These are phyloP conservation scores for Macroramphosus scolopax DNA, from an alignment of 2,797 vertebrate genomes.

Conservation along the genomic window DNA sequence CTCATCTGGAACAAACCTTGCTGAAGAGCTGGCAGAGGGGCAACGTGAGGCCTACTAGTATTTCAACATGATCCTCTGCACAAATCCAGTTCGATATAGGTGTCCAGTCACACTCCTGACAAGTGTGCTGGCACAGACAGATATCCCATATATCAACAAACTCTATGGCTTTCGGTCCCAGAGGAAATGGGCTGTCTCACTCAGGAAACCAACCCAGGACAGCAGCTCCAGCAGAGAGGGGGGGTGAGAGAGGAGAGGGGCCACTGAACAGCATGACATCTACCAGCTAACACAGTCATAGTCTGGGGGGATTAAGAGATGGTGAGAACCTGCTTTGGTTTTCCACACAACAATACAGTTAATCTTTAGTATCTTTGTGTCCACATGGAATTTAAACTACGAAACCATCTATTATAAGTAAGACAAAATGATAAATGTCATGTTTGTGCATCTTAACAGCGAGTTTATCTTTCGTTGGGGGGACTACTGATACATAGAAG, in stretches of 20 bases:
- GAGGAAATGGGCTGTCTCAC: slow-evolving; percentile 73
- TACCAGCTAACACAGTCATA: slow-evolving; percentile 38
- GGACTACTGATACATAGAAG: not conserved
- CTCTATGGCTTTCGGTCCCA: slow-evolving; percentile 51
- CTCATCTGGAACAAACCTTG: slow-evolving; percentile 51
- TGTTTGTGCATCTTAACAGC: no score
- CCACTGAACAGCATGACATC: slow-evolving; percentile 64
- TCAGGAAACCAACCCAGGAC: slow-evolving; percentile 72
- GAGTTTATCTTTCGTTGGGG: no score
- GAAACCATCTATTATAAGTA: no score
- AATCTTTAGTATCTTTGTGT: not conserved
- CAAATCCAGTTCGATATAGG: slow-evolving; percentile 29
- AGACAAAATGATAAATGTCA: no score
- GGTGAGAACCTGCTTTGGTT: slow-evolving; percentile 29
- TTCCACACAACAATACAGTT: slow-evolving; percentile 6
- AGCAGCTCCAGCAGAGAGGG: slow-evolving; percentile 55
- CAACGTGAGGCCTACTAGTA: slow-evolving; percentile 17
- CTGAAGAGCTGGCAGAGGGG: slow-evolving; percentile 42
- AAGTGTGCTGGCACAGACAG: slow-evolving; percentile 34
- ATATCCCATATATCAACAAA: slow-evolving; percentile 38
- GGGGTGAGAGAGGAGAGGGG: slow-evolving; percentile 54
- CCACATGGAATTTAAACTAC: no score
- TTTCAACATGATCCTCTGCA: slow-evolving; percentile 27
- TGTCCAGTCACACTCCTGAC: slow-evolving; percentile 26
- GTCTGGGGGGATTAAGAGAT: slow-evolving; percentile 49